phyloP scores from a whole-genome alignment of 1,140 invertebrate species.

The Carposina sasakii region DNA sequence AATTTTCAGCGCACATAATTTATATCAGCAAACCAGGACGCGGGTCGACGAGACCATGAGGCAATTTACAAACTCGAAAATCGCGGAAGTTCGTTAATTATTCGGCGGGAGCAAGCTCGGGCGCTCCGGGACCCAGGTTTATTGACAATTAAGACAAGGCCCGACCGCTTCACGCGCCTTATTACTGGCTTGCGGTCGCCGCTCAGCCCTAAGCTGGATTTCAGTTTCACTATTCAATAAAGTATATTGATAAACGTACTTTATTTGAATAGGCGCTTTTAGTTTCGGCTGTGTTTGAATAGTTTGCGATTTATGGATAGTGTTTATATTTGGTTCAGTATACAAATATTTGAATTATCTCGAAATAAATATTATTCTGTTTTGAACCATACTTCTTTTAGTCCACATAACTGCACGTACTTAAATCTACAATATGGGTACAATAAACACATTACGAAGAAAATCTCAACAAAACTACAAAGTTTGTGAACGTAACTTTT shows the following conservation, averaged over 20 bases:
- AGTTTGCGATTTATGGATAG: too few species aligned
- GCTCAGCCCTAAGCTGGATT: slow-evolving; percentile 20
- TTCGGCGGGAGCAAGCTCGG: slow-evolving; percentile 47
- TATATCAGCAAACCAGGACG: slow-evolving; percentile 59
- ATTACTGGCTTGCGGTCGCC: slow-evolving; percentile 39
- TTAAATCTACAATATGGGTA: too few species aligned
- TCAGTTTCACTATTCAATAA: slow-evolving; percentile 43
- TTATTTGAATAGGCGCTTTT: too few species aligned
- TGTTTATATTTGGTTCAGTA: too few species aligned
- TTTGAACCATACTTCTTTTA: too few species aligned
- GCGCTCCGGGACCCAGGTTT: slow-evolving; percentile 56
- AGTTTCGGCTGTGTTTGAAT: too few species aligned
- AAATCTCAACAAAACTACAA: too few species aligned
- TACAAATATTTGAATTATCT: too few species aligned
- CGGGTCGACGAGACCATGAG: slow-evolving; percentile 63
- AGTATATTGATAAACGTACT: slow-evolving; percentile 12
- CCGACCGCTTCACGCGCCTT: slow-evolving; percentile 48
- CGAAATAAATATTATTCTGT: too few species aligned
- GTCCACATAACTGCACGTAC: too few species aligned
- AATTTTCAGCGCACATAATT: slow-evolving; percentile 66
- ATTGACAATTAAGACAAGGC: slow-evolving; percentile 68
- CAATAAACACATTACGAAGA: slow-evolving; percentile 13
- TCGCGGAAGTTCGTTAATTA: slow-evolving; percentile 71
- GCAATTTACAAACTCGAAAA: slow-evolving; percentile 71
- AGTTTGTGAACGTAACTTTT: too few species aligned